Evolutionary conservation across 1,140 invertebrate species (phyloP), one percentile per base, ranked within the genome.

Genomic region (Arion vulgaris): DNA sequence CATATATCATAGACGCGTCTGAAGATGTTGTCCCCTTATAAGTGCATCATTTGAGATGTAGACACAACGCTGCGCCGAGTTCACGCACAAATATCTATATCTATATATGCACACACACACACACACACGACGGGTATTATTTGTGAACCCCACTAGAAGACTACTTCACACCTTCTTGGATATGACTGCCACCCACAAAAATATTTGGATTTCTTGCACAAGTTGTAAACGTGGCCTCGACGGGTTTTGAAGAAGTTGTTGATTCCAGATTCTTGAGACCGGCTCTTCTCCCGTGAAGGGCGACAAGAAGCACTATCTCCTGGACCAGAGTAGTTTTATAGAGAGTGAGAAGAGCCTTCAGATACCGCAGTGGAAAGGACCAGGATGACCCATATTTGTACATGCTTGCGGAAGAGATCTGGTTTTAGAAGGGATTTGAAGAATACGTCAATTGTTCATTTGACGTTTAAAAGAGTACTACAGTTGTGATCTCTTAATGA

Each of bases 331-430:
- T 9, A 28, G 62, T 34, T 66, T 28, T 32, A 28, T 28, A 66
- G 62, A 66, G 28, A 66, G 62, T 66, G 62, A 66, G 62, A 66
- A 34, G 62, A 66, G 62, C 28, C 62, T 34, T 66, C 32, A 66
- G 62, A 66, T 66, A 66, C 11, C 62, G 62, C 62, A 66, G n/a
- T 28, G 5, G 28, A 66, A 0, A 28, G 17, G 62, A 32, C 62
- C 28, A 32, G 19, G 62, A 32, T 66, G 62, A 66, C n/a, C 62
- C 62, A 66, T 66, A 32, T 66, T 66, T 66, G 28, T 34, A 66
- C n/a, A 66, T 66, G 28, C n/a, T 5, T 32, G n/a, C n/a, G 17
- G n/a, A n/a, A 28, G 28, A 28, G 62, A 57, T 57, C 62, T 32
- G 2, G n/a, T 34, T 66, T 34, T 66, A 5, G 19, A 66, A 32